phyloP scores from a whole-genome alignment of 2,888 invertebrate genomes.

The Cephus pulcher region DNA sequence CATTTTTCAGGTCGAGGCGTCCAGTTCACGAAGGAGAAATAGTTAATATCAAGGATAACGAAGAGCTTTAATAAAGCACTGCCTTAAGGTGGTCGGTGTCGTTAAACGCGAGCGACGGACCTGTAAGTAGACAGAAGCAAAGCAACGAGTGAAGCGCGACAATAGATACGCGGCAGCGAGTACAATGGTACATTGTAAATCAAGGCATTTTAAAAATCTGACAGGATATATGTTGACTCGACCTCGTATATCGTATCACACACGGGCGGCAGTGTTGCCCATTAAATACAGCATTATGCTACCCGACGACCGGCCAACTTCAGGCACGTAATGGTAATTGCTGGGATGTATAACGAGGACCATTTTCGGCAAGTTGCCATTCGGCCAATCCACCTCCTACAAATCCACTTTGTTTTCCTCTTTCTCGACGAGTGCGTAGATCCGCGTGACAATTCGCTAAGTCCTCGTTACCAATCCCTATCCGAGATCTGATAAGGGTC shows the following conservation, averaged over 20 bases:
- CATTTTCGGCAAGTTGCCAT: slow-evolving; percentile 57
- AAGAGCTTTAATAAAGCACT: background rate
- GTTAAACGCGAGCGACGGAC: slow-evolving; percentile 20
- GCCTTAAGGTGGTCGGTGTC: slow-evolving; percentile 32
- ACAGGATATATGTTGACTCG: slow-evolving; percentile 61
- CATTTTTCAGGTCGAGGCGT: background rate
- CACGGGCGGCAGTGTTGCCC: slow-evolving; percentile 50
- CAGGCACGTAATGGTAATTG: slow-evolving; percentile 59
- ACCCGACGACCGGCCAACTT: slow-evolving; percentile 49
- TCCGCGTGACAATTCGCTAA: background rate
- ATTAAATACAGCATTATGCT: slow-evolving; percentile 65
- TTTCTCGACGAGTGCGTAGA: background rate
- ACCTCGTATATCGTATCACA: slow-evolving; percentile 60
- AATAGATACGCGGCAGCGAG: slow-evolving; percentile 51
- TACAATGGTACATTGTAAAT: slow-evolving; percentile 62
- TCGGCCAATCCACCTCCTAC: background rate
- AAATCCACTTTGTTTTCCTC: background rate
- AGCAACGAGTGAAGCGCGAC: slow-evolving; percentile 41
- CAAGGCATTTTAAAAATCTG: slow-evolving; percentile 63
- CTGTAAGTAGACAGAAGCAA: slow-evolving; percentile 11
- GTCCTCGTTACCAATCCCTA: background rate
- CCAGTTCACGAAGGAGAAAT: slow-evolving; percentile 3
- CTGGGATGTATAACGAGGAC: slow-evolving; percentile 48
- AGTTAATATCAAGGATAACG: background rate
- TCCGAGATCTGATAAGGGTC: background rate